Percentiles rank a stretch among this genome's conserved stretches.
These are phyloP conservation scores for Orchestia grillus DNA, from an alignment of 1,140 invertebrate species.

Conservation along the genomic window DNA sequence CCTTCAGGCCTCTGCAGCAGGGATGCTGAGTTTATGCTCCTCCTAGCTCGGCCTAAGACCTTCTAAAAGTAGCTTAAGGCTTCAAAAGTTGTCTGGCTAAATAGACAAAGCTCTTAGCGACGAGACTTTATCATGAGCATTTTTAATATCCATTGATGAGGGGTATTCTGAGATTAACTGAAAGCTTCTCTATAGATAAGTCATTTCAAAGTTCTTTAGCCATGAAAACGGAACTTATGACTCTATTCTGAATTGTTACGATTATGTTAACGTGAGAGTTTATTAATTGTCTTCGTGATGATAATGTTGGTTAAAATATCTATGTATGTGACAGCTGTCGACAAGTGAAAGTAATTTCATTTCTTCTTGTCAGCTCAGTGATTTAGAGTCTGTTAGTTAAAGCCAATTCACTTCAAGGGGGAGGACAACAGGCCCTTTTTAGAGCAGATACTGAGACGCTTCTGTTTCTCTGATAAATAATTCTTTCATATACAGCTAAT, in stretches of 20 bases:
- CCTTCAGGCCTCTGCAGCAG: background rate
- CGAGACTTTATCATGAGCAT: background rate
- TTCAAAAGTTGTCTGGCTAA: background rate
- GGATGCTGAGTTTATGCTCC: background rate
- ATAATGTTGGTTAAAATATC: background rate
- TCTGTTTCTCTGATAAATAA: background rate
- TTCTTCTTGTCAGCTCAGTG: too few relatives aligned
- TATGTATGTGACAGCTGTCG: too few relatives aligned
- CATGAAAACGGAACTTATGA: background rate
- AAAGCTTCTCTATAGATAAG: background rate
- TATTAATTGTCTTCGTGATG: background rate
- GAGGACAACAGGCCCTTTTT: background rate
- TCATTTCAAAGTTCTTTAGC: background rate
- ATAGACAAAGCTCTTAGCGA: background rate
- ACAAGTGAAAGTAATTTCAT: too few relatives aligned
- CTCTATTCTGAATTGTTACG: background rate
- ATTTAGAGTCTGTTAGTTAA: background rate
- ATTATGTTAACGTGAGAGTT: background rate
- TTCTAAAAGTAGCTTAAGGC: too few relatives aligned
- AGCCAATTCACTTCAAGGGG: background rate
- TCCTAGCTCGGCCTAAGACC: background rate
- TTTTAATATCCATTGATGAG: background rate
- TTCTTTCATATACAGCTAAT: background rate
- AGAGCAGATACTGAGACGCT: background rate
- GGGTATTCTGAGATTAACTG: background rate